Evolutionary conservation across 2,797 vertebrate species (phyloP), one percentile per base, ranked within the genome.

Genomic region (Rhyacichthys aspro): DNA sequence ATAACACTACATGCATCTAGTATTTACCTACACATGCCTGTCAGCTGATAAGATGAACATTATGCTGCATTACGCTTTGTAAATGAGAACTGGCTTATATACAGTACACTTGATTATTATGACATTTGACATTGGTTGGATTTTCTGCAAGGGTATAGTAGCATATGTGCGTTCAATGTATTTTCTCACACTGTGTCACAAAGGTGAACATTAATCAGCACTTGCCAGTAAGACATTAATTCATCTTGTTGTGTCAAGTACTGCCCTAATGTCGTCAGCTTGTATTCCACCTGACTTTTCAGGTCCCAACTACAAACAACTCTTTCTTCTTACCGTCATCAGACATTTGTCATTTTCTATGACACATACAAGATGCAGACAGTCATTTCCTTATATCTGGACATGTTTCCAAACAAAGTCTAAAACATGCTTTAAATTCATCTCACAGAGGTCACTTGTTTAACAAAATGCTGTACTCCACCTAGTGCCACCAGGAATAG

Each of bases 401-500:
- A 60, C 5, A n/a, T n/a, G n/a, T n/a, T n/a, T n/a, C n/a, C n/a
- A n/a, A n/a, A n/a, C n/a, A n/a, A 45, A 54, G 54, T 62, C 53
- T 59, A 7, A 68, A 72, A 61, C 41, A 6, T 52, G 41, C 61
- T 60, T 52, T 77, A 73, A 64, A 50, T 56, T 61, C 42, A 63
- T 17, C 39, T 58, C 43, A 70, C 52, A 67, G 32, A 19, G 45
- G 56, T 59, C 49, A 6, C 52, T 74, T 77, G 60, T 78, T 82
- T 72, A 39, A 65, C 49, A 2, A 63, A 69, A 59, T 14, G 38
- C 8, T 2, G 33, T 32, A 60, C 80, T 74, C 79, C 77, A 78
- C 84, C 76, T 78, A 59, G 48, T 37, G 34, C 44, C 66, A 57
- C 67, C 82, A 72, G 52, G 70, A 86, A 90, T 82, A 85, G 69